Percentiles rank a stretch among this genome's conserved stretches.
phyloP scores from a whole-genome alignment of 1,140 invertebrate genomes.

The Lucilia sericata region DNA sequence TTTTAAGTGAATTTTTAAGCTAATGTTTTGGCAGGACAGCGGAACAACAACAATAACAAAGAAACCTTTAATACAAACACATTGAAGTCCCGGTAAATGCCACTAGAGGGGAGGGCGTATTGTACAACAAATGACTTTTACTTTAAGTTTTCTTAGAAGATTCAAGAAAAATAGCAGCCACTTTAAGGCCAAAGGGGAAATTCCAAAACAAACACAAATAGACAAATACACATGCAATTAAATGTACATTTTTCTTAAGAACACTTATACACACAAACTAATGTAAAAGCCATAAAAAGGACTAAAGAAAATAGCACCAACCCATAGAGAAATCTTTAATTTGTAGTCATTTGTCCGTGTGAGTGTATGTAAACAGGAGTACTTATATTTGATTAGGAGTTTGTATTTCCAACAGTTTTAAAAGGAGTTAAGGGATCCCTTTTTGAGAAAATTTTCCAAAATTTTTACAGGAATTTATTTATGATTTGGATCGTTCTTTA shows the following conservation, averaged over 20 bases:
- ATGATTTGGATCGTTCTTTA: no score
- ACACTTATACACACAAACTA: neutral
- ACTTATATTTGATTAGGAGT: neutral
- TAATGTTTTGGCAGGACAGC: neutral
- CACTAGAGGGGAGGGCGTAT: neutral
- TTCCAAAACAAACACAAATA: neutral
- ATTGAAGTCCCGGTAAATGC: no score
- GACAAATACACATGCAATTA: neutral
- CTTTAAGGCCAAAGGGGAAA: neutral
- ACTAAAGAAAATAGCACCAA: neutral
- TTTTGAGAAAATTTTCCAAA: no score
- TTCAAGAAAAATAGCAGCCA: slow-evolving; percentile 5
- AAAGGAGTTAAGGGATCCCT: no score
- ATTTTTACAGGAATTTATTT: no score
- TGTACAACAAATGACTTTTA: neutral
- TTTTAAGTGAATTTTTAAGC: slow-evolving; percentile 21
- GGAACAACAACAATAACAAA: no score
- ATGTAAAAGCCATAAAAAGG: neutral
- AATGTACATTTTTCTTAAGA: neutral
- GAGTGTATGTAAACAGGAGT: neutral
- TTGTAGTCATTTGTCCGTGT: neutral
- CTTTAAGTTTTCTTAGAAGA: neutral
- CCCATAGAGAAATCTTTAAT: neutral
- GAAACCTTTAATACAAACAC: neutral
- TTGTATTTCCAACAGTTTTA: neutral